phyloP scores from a whole-genome alignment of 1,140 invertebrate genomes.

The Drosophila gunungcola region DNA sequence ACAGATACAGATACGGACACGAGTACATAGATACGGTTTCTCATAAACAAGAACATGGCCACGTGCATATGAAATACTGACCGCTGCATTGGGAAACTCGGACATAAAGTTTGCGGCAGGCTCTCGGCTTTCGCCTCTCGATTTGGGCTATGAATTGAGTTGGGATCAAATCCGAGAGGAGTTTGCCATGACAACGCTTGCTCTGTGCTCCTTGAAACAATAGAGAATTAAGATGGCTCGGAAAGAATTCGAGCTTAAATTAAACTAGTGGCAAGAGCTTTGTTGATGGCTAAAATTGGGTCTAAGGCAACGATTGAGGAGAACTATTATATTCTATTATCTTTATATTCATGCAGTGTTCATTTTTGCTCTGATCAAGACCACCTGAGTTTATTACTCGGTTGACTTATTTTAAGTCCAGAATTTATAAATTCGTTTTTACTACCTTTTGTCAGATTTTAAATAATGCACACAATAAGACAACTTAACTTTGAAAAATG shows the following conservation, averaged over 20 bases:
- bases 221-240: conserved; percentile 9
- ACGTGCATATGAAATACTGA: conserved; percentile 78
- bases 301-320: neutral
- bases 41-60: conserved; percentile 42
- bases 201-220: conserved; percentile 11
- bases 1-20: conserved; percentile 17
- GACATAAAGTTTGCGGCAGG: conserved; percentile 45
- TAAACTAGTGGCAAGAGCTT: conserved; percentile 3
- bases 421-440: too few relatives aligned
- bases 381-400: neutral
- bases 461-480: too few relatives aligned
- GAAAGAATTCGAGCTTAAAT: conserved; percentile 21
- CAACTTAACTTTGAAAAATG: too few relatives aligned
- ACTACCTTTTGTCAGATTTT: too few relatives aligned
- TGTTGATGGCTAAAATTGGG: conserved; percentile 7
- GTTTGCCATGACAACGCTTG: conserved; percentile 29
- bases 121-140: conserved; percentile 16
- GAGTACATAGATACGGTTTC: conserved; percentile 21
- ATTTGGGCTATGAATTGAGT: conserved; percentile 13
- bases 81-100: conserved; percentile 61
- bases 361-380: neutral
- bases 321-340: neutral
- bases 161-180: conserved; percentile 14
- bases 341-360: neutral
- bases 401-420: too few relatives aligned